These are phyloP conservation scores for Hydropsyche tenuis DNA, from an alignment of 1,140 invertebrate genomes.

Conservation along the genomic window DNA sequence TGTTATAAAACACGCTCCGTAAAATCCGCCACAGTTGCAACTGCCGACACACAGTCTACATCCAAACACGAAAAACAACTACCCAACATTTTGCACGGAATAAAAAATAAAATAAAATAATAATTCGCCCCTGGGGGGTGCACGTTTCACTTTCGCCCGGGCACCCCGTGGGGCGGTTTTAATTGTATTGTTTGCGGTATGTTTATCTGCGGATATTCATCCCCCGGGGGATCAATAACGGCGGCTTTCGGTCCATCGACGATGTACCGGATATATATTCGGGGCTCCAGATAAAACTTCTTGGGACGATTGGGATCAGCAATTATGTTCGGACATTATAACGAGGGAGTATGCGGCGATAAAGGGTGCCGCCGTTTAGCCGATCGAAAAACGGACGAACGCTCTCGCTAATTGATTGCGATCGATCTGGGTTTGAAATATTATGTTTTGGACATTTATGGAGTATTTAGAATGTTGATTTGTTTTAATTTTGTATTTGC, in stretches of 20 bases:
- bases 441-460: too few species aligned
- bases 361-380: too few species aligned
- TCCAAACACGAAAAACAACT: not conserved
- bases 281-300: slow-evolving; percentile 41
- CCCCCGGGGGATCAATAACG: slow-evolving; percentile 39
- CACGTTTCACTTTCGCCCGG: not conserved
- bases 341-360: not conserved
- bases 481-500: too few species aligned
- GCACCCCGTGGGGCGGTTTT: slow-evolving; percentile 28
- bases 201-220: slow-evolving; percentile 38
- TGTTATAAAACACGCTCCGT: slow-evolving; percentile 1
- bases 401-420: too few species aligned
- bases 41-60: too few species aligned
- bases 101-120: not conserved
- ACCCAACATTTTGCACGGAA: not conserved
- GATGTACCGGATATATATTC: too few species aligned
- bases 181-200: slow-evolving; percentile 47
- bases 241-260: slow-evolving; percentile 8
- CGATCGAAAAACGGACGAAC: too few species aligned
- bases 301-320: slow-evolving; percentile 40
- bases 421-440: too few species aligned
- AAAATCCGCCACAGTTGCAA: not conserved
- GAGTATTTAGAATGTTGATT: too few species aligned
- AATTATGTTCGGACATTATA: slow-evolving; percentile 37
- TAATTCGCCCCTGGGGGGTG: not conserved